These are phyloP conservation scores for Agrotis puta DNA, from an alignment of 2,888 invertebrate species.

Conservation along the genomic window DNA sequence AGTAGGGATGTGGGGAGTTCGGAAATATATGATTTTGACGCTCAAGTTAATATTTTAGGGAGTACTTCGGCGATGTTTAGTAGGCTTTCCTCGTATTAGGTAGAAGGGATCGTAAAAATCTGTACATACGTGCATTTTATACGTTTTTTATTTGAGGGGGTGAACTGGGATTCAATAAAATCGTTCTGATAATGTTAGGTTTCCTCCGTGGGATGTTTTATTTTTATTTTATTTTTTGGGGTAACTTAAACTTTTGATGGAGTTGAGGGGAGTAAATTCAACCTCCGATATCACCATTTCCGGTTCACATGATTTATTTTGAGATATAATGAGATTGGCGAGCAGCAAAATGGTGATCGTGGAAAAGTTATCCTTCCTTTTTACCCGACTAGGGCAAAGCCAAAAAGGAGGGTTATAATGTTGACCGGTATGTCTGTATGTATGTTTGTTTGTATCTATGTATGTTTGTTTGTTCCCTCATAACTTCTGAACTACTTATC, in stretches of 20 bases:
- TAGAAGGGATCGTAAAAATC: conserved; percentile 60
- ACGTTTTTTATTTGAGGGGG: conserved; percentile 59
- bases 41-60: conserved; percentile 50
- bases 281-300: neutral
- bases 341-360: neutral
- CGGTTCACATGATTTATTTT: neutral
- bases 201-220: conserved; percentile 36
- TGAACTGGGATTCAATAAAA: conserved; percentile 56
- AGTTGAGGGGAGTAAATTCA: conserved; percentile 11
- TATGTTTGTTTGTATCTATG: no score
- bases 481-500: no score
- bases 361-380: neutral
- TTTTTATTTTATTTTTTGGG: conserved; percentile 34
- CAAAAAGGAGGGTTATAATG: no score
- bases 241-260: conserved; percentile 27
- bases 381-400: no score
- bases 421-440: no score
- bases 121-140: conserved; percentile 54
- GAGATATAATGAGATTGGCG: neutral
- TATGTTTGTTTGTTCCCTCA: no score
- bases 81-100: conserved; percentile 48
- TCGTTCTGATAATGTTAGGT: conserved; percentile 42
- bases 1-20: conserved; percentile 47
- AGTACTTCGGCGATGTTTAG: conserved; percentile 40
- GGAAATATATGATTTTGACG: conserved; percentile 57